A percentile compares a stretch with the other conserved stretches of the same genome.
These are phyloP conservation scores for Phacellophora camtschatica DNA, from an alignment of 30 jellyfish, hydroid and myxozoan species.

Conservation along the genomic window DNA sequence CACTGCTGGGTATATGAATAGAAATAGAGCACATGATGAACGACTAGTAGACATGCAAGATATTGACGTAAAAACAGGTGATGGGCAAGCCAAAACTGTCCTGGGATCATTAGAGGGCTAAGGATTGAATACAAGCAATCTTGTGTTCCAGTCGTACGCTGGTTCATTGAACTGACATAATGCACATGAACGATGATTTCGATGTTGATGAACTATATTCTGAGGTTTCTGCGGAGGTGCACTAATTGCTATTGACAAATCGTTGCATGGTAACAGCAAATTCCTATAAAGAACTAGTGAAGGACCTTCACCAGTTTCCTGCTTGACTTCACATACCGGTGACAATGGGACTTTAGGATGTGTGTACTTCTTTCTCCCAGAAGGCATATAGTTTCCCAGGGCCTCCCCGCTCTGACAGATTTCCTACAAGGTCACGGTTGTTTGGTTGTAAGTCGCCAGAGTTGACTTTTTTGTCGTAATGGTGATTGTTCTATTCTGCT, in stretches of 20 bases:
- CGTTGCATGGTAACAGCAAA: slow-evolving; percentile 32
- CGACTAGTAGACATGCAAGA: slow-evolving; percentile 40
- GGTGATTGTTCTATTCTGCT: neutral
- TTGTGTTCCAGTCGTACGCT: slow-evolving; percentile 32
- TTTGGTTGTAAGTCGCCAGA: neutral
- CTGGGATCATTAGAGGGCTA: neutral
- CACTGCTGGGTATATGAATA: slow-evolving; percentile 9
- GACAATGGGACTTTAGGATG: slow-evolving; percentile 3
- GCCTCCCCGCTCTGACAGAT: slow-evolving; percentile 61
- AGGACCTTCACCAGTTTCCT: slow-evolving; percentile 18
- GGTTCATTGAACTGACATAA: slow-evolving; percentile 2
- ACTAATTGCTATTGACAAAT: neutral
- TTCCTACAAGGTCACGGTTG: slow-evolving; percentile 36
- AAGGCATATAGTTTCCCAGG: slow-evolving; percentile 45
- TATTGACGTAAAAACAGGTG: slow-evolving; percentile 49
- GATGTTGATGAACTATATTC: neutral
- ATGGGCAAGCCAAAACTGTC: slow-evolving; percentile 41
- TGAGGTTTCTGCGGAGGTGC: neutral
- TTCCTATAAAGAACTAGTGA: slow-evolving; percentile 26
- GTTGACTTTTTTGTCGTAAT: slow-evolving; percentile 3
- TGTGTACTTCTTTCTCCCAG: slow-evolving; percentile 45
- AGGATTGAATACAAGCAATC: neutral
- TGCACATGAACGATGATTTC: slow-evolving; percentile 2
- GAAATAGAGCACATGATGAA: slow-evolving; percentile 9
- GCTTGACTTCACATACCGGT: slow-evolving; percentile 33